Evolutionary conservation across 2,888 invertebrate species (phyloP).

Genomic region (Aphodius sticticus): DNA sequence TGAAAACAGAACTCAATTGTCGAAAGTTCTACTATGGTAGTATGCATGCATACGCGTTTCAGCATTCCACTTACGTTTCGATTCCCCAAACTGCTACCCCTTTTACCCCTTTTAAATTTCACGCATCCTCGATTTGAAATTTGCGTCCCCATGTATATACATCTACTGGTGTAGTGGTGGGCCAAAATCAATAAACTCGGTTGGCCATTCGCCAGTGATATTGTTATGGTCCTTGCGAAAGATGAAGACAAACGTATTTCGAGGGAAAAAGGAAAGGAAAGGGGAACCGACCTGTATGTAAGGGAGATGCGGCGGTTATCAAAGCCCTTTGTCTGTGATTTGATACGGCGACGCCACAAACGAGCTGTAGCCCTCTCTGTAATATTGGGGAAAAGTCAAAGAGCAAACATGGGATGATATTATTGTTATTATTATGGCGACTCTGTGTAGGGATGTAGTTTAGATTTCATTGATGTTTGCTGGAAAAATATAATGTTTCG

Average conservation of each 20-base stretch:
- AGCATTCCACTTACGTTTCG: not conserved
- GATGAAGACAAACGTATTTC: not conserved
- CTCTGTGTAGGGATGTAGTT: too few species aligned
- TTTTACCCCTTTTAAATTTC: slow-evolving; percentile 4
- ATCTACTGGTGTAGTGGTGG: not conserved
- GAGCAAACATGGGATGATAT: not conserved
- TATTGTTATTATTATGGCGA: not conserved
- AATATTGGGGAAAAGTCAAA: not conserved
- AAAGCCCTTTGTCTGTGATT: not conserved
- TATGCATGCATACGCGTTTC: not conserved
- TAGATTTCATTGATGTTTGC: too few species aligned
- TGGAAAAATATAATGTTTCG: too few species aligned
- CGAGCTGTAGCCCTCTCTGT: not conserved
- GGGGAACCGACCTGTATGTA: not conserved
- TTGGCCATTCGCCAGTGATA: not conserved
- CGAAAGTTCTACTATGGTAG: not conserved
- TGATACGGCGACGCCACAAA: not conserved
- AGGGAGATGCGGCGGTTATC: not conserved
- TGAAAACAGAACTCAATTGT: slow-evolving; percentile 4
- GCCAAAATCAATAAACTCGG: not conserved
- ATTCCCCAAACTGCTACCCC: not conserved
- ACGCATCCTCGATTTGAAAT: not conserved
- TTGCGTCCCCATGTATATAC: not conserved
- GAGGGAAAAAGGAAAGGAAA: not conserved
- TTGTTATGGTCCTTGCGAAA: not conserved